phyloP scores from a whole-genome alignment of 2,888 invertebrate genomes.

The Cephus spinipes region DNA sequence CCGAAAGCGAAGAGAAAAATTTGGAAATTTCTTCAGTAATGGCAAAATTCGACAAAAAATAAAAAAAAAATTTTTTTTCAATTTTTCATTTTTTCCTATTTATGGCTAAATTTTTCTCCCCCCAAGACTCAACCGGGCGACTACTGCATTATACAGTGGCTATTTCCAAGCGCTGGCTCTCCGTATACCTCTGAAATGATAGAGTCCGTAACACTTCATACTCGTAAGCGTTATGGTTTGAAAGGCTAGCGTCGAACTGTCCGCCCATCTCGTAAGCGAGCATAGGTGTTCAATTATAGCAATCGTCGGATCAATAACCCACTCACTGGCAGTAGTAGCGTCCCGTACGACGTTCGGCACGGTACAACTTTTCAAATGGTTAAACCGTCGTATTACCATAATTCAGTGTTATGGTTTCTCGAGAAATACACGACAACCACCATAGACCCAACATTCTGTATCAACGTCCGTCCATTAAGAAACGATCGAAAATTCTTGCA shows the following conservation, averaged over 20 bases:
- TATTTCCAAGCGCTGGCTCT: not conserved
- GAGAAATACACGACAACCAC: not conserved
- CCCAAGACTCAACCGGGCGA: not conserved
- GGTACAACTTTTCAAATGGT: not conserved
- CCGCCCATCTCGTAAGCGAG: constrained; percentile 25
- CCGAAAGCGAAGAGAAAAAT: no score
- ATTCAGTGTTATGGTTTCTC: not conserved
- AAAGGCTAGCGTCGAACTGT: constrained; percentile 19
- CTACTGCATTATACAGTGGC: not conserved
- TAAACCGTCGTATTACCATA: not conserved
- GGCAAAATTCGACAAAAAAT: accelerated
- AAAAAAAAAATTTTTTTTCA: accelerated
- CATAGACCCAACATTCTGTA: not conserved
- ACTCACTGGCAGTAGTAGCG: not conserved
- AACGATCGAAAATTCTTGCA: no score
- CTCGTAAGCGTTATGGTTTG: constrained; percentile 6
- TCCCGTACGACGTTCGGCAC: not conserved
- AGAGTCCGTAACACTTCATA: not conserved
- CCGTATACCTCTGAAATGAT: not conserved
- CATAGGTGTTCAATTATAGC: constrained; percentile 23
- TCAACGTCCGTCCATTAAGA: no score
- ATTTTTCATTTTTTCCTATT: not conserved
- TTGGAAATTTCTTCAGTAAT: no score
- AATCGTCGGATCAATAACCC: constrained; percentile 23
- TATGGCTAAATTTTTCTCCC: no score